These are phyloP conservation scores for Drosophila quinaria DNA, from an alignment of 2,888 invertebrate species.

Conservation along the genomic window DNA sequence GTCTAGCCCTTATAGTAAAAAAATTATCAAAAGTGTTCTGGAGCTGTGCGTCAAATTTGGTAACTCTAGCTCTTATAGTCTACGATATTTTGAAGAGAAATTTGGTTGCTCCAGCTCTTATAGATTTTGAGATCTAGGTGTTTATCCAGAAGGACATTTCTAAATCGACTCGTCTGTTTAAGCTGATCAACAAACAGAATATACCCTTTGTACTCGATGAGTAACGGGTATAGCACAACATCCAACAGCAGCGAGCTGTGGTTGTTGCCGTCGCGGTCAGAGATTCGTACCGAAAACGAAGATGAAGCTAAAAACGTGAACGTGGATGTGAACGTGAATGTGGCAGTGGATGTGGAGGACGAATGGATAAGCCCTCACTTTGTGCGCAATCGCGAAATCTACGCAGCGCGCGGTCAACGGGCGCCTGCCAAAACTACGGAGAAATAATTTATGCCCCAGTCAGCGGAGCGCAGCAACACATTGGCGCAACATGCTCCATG, in stretches of 20 bases:
- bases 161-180: too few relatives aligned
- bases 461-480: conserved; percentile 72
- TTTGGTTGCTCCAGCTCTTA: too few relatives aligned
- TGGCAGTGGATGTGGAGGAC: conserved; percentile 18
- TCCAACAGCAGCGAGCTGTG: conserved; percentile 19
- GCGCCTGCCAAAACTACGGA: conserved; percentile 83
- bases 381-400: conserved; percentile 80
- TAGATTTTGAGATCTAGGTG: too few relatives aligned
- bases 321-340: conserved; percentile 7
- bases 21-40: too few relatives aligned
- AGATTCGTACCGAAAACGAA: conserved; percentile 27
- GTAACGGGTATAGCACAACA: conserved; percentile 1
- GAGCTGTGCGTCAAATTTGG: too few relatives aligned
- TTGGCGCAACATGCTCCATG: conserved; percentile 73
- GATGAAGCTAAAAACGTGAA: conserved; percentile 13
- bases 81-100: too few relatives aligned
- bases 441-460: conserved; percentile 84
- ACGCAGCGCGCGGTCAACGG: conserved; percentile 77
- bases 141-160: too few relatives aligned
- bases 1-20: too few relatives aligned
- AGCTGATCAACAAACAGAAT: background rate
- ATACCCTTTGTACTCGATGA: background rate
- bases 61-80: too few relatives aligned
- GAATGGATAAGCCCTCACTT: conserved; percentile 81
- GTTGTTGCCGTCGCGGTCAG: conserved; percentile 37